Evolutionary conservation across 2,888 invertebrate species (phyloP).

Genomic region (Seladonia tumulorum): DNA sequence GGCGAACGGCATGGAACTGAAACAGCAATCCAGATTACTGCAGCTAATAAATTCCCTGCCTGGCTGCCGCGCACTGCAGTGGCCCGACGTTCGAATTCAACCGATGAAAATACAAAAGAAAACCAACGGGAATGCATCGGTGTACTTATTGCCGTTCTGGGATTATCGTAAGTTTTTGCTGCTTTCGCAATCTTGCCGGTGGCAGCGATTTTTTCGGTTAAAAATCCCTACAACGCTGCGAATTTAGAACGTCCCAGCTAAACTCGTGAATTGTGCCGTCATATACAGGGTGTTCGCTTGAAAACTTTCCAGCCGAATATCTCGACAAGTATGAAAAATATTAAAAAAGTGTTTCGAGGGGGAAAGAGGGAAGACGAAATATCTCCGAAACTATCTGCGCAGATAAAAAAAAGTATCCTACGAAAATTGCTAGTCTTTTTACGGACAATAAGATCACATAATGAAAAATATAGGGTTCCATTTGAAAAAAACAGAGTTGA

Average conservation of each 20-base stretch:
- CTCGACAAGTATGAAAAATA: no score
- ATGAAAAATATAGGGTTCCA: no score
- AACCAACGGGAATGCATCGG: background rate
- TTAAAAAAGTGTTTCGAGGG: no score
- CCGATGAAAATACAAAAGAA: conserved; percentile 28
- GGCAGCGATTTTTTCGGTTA: background rate
- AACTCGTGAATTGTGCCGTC: background rate
- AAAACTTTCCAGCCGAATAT: no score
- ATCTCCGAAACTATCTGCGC: no score
- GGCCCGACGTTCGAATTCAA: conserved; percentile 6
- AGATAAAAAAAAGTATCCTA: no score
- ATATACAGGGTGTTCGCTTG: no score
- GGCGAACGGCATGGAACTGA: conserved; percentile 50
- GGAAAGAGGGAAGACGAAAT: no score
- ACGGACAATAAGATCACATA: no score
- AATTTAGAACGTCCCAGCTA: background rate
- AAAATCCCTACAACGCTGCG: background rate
- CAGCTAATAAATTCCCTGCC: conserved; percentile 54
- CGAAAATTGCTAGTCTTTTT: no score
- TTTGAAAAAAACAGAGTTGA: no score
- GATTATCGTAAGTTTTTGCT: background rate
- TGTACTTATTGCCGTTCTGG: background rate
- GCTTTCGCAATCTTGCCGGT: conserved; percentile 4
- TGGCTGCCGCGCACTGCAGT: conserved; percentile 20
- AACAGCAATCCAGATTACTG: conserved; percentile 61